Evolutionary conservation across 2,888 invertebrate genomes (phyloP).

Genomic region (Agriotes lineatus): DNA sequence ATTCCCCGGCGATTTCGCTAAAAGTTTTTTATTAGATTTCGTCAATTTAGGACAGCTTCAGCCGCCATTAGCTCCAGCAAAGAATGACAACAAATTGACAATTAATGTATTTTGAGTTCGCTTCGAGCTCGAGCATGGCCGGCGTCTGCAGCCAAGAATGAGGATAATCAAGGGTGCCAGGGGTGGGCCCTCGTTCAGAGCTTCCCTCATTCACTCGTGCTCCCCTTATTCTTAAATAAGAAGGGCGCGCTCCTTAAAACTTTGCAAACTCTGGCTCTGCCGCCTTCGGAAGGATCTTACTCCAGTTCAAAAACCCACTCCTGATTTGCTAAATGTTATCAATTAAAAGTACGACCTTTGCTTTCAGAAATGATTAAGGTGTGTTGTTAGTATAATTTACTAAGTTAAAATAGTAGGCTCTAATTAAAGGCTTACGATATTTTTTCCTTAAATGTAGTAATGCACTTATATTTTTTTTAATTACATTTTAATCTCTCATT

Average conservation of each 20-base stretch:
- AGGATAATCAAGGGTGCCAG: constrained; percentile 61
- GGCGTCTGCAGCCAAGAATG: constrained; percentile 57
- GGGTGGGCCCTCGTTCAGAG: constrained; percentile 55
- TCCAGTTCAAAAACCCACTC: too few relatives aligned
- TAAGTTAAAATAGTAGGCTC: too few relatives aligned
- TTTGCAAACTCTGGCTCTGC: too few relatives aligned
- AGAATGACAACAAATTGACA: constrained; percentile 66
- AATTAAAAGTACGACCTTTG: too few relatives aligned
- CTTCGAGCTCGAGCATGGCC: constrained; percentile 57
- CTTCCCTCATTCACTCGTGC: constrained; percentile 41
- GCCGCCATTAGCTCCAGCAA: constrained; percentile 61
- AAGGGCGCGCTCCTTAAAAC: not conserved
- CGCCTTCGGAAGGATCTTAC: too few relatives aligned
- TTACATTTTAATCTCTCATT: too few relatives aligned
- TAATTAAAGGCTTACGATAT: too few relatives aligned
- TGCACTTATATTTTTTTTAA: too few relatives aligned
- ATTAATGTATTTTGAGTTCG: constrained; percentile 63
- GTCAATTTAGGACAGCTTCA: constrained; percentile 64
- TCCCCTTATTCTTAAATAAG: constrained; percentile 31
- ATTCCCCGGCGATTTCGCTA: constrained; percentile 46
- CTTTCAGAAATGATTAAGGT: too few relatives aligned
- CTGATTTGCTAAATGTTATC: too few relatives aligned
- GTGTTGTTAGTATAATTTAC: too few relatives aligned
- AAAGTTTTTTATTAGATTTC: constrained; percentile 63
- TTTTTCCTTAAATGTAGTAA: too few relatives aligned